Evolutionary conservation across 2,113 vertebrate species (phyloP), one percentile per base, ranked within the genome.

Genomic region (Nycticorax nycticorax): DNA sequence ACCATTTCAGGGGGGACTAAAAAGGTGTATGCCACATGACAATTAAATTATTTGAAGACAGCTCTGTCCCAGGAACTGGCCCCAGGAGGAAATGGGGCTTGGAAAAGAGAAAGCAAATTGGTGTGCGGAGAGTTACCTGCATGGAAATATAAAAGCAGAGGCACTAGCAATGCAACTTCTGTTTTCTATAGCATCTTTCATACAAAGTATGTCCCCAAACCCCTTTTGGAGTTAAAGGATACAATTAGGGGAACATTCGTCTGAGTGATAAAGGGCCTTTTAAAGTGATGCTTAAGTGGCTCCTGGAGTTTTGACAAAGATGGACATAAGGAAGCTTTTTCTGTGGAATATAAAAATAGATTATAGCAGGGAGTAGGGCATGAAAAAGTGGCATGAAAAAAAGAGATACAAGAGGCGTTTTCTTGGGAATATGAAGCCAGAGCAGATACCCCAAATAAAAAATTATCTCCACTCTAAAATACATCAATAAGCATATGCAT

Each of bases 41-140:
- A 97, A 97, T 97, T 95, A 85, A 88, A 91, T 91, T 91, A 95
- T 97, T 68, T 93, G 93, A 97, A 97, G 94, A 78, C 53, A 57
- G 73, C 67, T 94, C 92, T 92, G 90, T 96, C 92, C 89, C 84
- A 71, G 81, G 59, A 96, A 84, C 73, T 12, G 75, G 59, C 82
- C 91, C 35, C 64, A 18, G 84, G 92, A 89, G 83, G 55, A 93
- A 50, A 76, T 1, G n/a, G 33, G 30, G 27, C 83, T 66, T 85
- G 88, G 84, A 88, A 92, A 77, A 86, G 45, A 80, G 74, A 87
- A 83, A 88, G 92, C 64, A 96, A 93, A 96, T 50, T 47, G 93
- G 73, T 71, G 89, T 77, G 74, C 26, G 39, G 91, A 89, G 81
- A 75, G 33, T 78, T 94, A 85, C 48, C 84, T 78, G 72, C 45